Evolutionary conservation across 2,888 invertebrate genomes (phyloP).

Genomic region (Smittia sp.): DNA sequence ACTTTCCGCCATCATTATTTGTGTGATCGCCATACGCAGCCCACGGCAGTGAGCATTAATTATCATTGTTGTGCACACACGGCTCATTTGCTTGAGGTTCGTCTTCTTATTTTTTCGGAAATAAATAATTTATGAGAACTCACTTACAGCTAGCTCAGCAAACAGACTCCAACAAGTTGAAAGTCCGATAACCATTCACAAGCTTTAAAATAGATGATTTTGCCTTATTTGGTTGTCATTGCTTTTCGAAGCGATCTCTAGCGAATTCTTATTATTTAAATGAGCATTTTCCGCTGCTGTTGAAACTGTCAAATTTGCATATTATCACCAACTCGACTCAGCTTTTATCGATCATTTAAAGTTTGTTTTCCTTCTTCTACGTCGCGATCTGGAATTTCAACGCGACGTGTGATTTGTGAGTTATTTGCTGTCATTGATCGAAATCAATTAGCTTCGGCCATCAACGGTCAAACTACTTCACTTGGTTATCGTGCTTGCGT

Average conservation of each 20-base stretch:
- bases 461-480: constrained; percentile 11
- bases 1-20: background rate
- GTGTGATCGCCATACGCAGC: background rate
- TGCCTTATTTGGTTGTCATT: background rate
- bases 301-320: constrained; percentile 6
- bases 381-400: background rate
- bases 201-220: constrained; percentile 3
- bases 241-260: background rate
- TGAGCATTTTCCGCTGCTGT: constrained; percentile 6
- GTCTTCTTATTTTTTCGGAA: background rate
- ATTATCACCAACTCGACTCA: background rate
- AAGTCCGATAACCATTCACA: constrained; percentile 18
- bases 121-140: constrained; percentile 24
- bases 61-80: constrained; percentile 26
- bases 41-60: constrained; percentile 36
- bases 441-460: background rate
- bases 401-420: background rate
- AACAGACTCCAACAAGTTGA: background rate
- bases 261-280: constrained; percentile 27
- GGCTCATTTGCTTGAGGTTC: constrained; percentile 7
- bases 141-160: background rate
- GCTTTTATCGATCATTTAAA: constrained; percentile 12
- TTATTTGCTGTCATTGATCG: background rate
- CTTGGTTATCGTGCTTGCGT: background rate
- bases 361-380: background rate